Evolutionary conservation across 2,888 invertebrate species (phyloP).

Genomic region (Conus canariensis): DNA sequence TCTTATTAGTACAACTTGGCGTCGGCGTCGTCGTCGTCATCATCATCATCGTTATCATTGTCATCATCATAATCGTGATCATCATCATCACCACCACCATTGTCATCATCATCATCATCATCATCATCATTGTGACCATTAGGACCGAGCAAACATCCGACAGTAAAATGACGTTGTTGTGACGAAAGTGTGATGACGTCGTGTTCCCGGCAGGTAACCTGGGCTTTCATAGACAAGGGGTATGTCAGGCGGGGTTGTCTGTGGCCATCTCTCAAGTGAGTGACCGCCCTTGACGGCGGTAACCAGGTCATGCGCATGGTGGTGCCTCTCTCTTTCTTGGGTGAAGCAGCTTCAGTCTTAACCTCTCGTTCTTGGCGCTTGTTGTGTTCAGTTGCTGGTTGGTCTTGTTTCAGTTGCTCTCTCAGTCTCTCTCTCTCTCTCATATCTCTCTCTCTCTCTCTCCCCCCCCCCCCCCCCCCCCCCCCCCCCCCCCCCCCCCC

Average conservation of each 20-base stretch:
- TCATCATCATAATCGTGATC: neutral
- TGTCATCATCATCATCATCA: neutral
- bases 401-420: no score
- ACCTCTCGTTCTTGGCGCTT: neutral
- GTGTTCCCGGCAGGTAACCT: constrained; percentile 59
- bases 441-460: no score
- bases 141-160: neutral
- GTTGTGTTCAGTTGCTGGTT: no score
- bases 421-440: no score
- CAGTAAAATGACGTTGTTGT: neutral
- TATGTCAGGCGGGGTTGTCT: constrained; percentile 97
- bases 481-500: neutral
- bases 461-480: neutral
- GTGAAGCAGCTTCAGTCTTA: neutral
- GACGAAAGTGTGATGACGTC: neutral
- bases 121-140: neutral
- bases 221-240: constrained; percentile 93
- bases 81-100: neutral
- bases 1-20: no score
- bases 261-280: constrained; percentile 90
- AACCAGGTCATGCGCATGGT: neutral
- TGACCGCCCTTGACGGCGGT: constrained; percentile 37
- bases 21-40: neutral
- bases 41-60: neutral
- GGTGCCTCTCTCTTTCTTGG: neutral